phyloP scores from a whole-genome alignment of 2,113 vertebrate genomes.

The Zosterops japonicus region DNA sequence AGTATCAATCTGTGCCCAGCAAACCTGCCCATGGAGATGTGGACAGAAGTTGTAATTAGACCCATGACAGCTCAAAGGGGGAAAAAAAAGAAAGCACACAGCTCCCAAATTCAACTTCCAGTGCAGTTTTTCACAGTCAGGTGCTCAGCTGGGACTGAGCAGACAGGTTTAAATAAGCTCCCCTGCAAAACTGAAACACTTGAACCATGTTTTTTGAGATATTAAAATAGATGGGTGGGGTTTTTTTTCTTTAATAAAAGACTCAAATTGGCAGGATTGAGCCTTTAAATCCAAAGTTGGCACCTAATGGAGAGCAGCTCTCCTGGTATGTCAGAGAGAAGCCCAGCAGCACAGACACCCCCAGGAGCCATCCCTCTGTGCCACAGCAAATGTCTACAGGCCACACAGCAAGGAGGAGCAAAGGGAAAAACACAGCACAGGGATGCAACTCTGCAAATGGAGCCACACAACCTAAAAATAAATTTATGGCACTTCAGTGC shows the following conservation, averaged over 20 bases:
- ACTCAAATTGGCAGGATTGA: background rate
- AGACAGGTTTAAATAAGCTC: background rate
- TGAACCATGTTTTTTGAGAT: background rate
- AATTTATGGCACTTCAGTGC: no score
- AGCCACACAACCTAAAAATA: background rate
- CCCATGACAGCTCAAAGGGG: background rate
- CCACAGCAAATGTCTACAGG: background rate
- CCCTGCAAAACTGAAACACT: background rate
- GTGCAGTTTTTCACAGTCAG: background rate
- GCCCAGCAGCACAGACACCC: background rate
- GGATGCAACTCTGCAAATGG: background rate
- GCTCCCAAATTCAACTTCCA: background rate
- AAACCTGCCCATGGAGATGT: background rate
- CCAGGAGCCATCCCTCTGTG: background rate
- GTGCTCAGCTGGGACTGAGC: background rate
- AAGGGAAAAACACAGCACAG: background rate
- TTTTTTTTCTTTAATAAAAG: background rate
- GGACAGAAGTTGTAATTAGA: background rate
- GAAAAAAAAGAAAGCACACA: no score
- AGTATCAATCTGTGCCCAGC: background rate
- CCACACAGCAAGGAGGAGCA: background rate
- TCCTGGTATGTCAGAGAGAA: background rate
- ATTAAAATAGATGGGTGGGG: background rate
- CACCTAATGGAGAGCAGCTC: fast-evolving
- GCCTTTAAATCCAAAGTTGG: background rate